Evolutionary conservation across 2,113 vertebrate genomes (phyloP), one percentile per base, ranked within the genome.

Genomic region (Poeciliopsis prolifica): DNA sequence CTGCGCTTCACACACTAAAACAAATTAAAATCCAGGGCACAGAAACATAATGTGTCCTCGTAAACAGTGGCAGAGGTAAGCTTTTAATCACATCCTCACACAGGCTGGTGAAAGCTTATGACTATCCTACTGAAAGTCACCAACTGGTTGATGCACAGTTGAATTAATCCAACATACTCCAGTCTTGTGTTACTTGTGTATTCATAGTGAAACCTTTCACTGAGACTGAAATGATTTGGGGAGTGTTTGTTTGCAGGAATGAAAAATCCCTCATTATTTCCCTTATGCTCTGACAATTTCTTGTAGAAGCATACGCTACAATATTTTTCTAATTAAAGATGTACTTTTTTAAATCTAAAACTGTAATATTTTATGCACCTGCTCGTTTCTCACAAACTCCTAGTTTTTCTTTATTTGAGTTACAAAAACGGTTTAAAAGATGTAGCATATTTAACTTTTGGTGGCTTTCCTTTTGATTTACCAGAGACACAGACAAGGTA

Each of bases 11-110:
- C 28, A 35, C 61, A 64, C 30, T 44, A 26, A 70, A 64, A 70
- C 31, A 61, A 77, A 26, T 12, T 24, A 37, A 31, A n/a, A 60
- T 42, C 7, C 60, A 31, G 11, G 44, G 28, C n/a, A 1, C 2
- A 33, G 65, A 68, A 82, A 75, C 60, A 77, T 62, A 11, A 42
- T 24, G 28, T 17, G 12, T 54, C 14, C 12, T 72, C 58, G 62
- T 33, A 70, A 37, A 40, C 51, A 12, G 65, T 28, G 26, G 65
- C 65, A 67, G 65, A 70, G 61, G 31, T 75, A 64, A 63, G 73
- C 70, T 67, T 75, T 65, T n/a, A 69, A 75, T 80, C 37, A 70
- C 37, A 78, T 60, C 31, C 29, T 67, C 33, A 22, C 61, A 74
- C 70, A 78, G 29, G 69, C 70, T 44, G 29, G 19, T 14, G 44